phyloP scores from a whole-genome alignment of 2,888 invertebrate genomes.

The Lamproptera curius region DNA sequence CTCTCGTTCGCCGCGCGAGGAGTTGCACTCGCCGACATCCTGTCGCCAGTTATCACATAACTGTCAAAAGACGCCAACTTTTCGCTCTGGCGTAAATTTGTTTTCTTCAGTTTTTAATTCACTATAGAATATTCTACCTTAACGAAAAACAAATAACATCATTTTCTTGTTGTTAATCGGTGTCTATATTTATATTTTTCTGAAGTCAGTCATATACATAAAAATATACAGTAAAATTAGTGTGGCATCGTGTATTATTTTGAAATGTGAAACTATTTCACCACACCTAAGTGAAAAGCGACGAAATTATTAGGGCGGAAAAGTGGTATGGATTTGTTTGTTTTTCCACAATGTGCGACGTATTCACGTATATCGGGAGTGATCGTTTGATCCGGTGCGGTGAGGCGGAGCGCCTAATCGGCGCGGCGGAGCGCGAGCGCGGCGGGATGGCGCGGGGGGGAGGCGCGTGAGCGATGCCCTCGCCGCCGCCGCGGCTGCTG shows the following conservation, averaged over 20 bases:
- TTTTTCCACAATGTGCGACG: background rate
- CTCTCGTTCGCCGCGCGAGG: constrained; percentile 1
- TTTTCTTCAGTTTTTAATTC: too few relatives aligned
- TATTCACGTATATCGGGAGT: constrained; percentile 19
- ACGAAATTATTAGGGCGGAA: background rate
- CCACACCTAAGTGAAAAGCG: too few relatives aligned
- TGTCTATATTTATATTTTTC: too few relatives aligned
- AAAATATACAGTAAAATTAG: too few relatives aligned
- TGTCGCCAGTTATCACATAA: background rate
- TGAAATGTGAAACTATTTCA: too few relatives aligned
- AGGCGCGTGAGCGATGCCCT: constrained; percentile 33
- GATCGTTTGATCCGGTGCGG: constrained; percentile 46
- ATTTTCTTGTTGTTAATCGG: too few relatives aligned
- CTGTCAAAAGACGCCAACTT: too few relatives aligned
- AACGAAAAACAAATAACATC: too few relatives aligned
- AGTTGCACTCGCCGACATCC: background rate
- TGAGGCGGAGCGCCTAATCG: constrained; percentile 26
- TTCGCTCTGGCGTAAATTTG: too few relatives aligned
- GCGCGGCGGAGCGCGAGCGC: constrained; percentile 35
- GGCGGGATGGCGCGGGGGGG: constrained; percentile 20
- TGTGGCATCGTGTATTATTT: too few relatives aligned
- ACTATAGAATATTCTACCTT: too few relatives aligned
- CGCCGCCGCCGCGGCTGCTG: constrained; percentile 11
- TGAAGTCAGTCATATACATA: too few relatives aligned
- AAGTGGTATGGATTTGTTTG: background rate